A percentile compares a stretch with the other conserved stretches of the same genome.
phyloP scores from a whole-genome alignment of 1,140 invertebrate species.

The Drosophila lowei region DNA sequence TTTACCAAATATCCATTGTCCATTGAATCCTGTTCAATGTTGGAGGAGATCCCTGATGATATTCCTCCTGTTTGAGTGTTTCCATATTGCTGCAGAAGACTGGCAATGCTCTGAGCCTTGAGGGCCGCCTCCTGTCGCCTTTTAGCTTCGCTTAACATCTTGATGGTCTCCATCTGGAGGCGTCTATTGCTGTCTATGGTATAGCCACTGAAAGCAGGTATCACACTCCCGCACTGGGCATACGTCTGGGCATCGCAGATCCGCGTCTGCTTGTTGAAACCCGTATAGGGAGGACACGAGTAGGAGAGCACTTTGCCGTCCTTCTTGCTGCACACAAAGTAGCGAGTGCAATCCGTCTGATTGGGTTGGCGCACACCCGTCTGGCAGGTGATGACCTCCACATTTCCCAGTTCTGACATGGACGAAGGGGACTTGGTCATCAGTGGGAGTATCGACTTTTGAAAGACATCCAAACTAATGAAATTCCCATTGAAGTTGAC shows the following conservation, averaged over 20 bases:
- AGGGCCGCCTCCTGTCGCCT: conserved; percentile 64
- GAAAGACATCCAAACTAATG: conserved; percentile 75
- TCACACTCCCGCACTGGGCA: conserved; percentile 65
- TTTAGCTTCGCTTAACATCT: conserved; percentile 71
- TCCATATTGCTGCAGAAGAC: conserved; percentile 69
- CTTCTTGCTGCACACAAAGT: conserved; percentile 84
- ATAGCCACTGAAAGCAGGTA: conserved; percentile 51
- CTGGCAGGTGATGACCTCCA: conserved; percentile 83
- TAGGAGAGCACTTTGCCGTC: conserved; percentile 83
- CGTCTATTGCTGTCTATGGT: conserved; percentile 66
- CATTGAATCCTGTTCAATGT: conserved; percentile 60
- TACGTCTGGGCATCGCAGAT: conserved; percentile 83
- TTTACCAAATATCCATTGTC: conserved; percentile 57
- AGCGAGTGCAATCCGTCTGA: conserved; percentile 84
- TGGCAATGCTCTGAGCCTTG: conserved; percentile 71
- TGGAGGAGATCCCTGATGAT: conserved; percentile 13
- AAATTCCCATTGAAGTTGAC: conserved; percentile 80
- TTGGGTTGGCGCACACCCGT: conserved; percentile 84
- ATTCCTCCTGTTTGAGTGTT: conserved; percentile 6
- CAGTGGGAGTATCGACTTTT: conserved; percentile 74
- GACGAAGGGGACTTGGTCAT: conserved; percentile 49
- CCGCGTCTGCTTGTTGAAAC: conserved; percentile 83
- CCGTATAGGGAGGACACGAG: conserved; percentile 84
- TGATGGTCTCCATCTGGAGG: conserved; percentile 69
- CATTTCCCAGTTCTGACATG: conserved; percentile 57